Conservation (phyloP, 2,888 invertebrate genomes). For the Megalurothrips usitatus region DNA sequence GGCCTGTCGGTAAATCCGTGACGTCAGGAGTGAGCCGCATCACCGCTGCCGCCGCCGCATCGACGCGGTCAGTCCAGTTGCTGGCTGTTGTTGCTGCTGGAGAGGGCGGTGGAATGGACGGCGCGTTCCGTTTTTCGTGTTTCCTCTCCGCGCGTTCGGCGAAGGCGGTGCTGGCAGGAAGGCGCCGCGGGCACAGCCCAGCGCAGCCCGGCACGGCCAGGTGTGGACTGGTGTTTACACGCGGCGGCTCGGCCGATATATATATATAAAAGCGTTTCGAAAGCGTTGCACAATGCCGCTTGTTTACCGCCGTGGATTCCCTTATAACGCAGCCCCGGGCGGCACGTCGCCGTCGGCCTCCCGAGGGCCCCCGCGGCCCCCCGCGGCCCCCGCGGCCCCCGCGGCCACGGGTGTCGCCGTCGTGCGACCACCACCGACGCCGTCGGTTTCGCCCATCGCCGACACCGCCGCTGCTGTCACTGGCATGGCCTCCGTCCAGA, state of each 20-base stretch:
- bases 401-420: background rate
- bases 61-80: background rate
- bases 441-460: background rate
- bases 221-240: no score
- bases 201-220: no score
- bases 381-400: no score
- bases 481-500: no score
- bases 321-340: no score
- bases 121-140: background rate
- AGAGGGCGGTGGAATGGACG: background rate
- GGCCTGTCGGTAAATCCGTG: no score
- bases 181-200: no score
- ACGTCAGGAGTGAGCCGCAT: no score
- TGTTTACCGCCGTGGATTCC: background rate
- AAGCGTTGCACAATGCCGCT: background rate
- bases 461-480: no score
- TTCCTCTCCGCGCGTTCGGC: background rate
- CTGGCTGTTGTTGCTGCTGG: no score
- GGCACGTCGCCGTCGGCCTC: no score
- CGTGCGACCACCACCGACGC: background rate
- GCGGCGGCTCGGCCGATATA: background rate
- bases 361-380: no score
- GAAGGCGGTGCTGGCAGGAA: background rate
- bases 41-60: background rate
- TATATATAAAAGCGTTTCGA: slow-evolving; percentile 3